Conservation (phyloP, 2,888 invertebrate species). For the Hirtodrosophila histrioides region DNA sequence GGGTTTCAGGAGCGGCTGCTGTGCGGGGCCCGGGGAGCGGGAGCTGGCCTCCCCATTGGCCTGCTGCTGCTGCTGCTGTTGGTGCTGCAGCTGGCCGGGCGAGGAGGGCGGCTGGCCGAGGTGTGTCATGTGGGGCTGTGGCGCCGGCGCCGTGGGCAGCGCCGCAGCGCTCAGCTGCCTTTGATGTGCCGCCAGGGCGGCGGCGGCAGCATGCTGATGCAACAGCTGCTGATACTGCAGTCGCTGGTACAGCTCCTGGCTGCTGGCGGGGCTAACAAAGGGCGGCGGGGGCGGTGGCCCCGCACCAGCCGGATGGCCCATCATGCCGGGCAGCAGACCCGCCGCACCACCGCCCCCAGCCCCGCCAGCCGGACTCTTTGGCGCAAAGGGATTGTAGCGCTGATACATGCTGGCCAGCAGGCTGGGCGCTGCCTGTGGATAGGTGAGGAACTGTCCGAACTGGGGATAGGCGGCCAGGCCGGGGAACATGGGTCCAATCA, state of each 20-base stretch:
- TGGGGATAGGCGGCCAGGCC: conserved; percentile 85
- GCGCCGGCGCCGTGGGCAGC: conserved; percentile 67
- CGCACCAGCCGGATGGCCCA: conserved; percentile 66
- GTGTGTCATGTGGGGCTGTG: conserved; percentile 81
- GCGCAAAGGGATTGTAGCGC: conserved; percentile 87
- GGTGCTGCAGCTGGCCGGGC: conserved; percentile 36
- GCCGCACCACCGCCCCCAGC: neutral
- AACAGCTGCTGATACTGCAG: conserved; percentile 85
- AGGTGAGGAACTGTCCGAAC: conserved; percentile 87
- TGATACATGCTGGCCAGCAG: conserved; percentile 88
- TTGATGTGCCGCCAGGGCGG: conserved; percentile 84
- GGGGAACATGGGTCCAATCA: conserved; percentile 86
- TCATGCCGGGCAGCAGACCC: conserved; percentile 53
- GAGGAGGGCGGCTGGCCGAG: conserved; percentile 66
- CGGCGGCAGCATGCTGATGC: conserved; percentile 84
- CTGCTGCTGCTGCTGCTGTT: conserved; percentile 28
- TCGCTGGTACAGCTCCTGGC: conserved; percentile 85
- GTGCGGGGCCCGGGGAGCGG: conserved; percentile 55
- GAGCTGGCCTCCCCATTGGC: conserved; percentile 41
- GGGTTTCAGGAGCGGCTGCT: conserved; percentile 85
- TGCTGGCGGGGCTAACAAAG: conserved; percentile 80
- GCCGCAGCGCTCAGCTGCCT: conserved; percentile 80
- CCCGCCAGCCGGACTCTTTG: conserved; percentile 82
- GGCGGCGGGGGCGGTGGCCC: conserved; percentile 42
- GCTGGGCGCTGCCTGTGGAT: conserved; percentile 86